These are phyloP conservation scores for Mionectes macconnelli DNA, from an alignment of 2,113 vertebrate genomes.

Conservation along the genomic window DNA sequence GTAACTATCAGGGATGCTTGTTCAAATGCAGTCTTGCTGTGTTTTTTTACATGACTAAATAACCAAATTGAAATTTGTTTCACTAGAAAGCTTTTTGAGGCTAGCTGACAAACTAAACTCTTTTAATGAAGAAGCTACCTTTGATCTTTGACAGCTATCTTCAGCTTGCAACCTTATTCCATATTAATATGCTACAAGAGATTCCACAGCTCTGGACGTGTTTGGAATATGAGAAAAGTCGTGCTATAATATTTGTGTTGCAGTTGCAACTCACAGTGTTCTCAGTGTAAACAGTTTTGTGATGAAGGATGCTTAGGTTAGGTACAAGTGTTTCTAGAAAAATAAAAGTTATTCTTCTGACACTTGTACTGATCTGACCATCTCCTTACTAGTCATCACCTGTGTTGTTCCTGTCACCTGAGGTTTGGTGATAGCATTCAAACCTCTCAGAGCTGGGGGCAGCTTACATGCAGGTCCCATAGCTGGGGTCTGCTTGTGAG, in stretches of 20 bases:
- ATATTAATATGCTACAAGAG: neutral
- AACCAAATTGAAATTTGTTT: neutral
- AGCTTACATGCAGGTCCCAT: neutral
- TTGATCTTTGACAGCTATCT: conserved; percentile 3
- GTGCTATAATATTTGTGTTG: neutral
- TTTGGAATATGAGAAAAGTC: neutral
- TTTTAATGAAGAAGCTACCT: neutral
- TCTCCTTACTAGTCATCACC: neutral
- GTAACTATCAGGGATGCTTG: neutral
- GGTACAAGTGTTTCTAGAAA: neutral
- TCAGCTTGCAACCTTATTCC: neutral
- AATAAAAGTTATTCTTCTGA: neutral
- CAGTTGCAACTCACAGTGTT: neutral
- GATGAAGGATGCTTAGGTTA: neutral
- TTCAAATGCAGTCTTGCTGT: neutral
- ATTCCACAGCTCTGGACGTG: neutral
- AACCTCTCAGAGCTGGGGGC: neutral
- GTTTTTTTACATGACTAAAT: neutral
- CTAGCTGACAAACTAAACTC: neutral
- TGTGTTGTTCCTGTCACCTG: neutral
- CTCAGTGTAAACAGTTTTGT: neutral
- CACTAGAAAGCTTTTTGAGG: neutral
- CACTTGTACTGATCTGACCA: neutral
- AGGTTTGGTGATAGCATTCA: neutral
- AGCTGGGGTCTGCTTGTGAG: neutral